Evolutionary conservation across 2,113 vertebrate genomes (phyloP), one percentile per base, ranked within the genome.

Genomic region (Neolamprologus kungweensis): DNA sequence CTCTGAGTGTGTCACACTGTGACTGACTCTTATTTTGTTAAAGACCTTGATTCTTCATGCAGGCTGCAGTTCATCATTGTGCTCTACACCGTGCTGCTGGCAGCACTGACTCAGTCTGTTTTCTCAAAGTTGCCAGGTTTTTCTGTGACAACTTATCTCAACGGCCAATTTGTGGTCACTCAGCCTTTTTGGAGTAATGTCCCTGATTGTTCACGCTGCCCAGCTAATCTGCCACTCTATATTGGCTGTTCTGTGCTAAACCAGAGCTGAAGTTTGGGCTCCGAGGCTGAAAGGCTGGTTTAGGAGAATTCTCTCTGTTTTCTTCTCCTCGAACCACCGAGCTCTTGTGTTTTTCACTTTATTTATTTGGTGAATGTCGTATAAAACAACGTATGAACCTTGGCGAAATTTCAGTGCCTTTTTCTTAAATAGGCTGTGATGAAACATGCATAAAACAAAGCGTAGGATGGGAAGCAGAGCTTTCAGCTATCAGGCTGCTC

Each of bases 131-230:
- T 88, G 86, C 90, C 88, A 91, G 73, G 33, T 83, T 86, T 85
- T 87, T 84, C 37, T 45, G 10, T 55, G 83, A 71, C 83, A 83
- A 16, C 81, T 73, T 7, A n/a, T 19, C 57, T 80, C 63, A 60
- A 8, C 7, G 57, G 81, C 83, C 91, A 88, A 75, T 82, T 88
- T 51, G 33, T 81, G 89, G 75, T 86, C 90, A 81, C 80, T 90
- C 79, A 37, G 40, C 85, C 51, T 35, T 82, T 85, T 78, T 60
- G 54, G 47, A 82, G 60, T 60, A 35, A 85, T 55, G 57, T 63
- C 21, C 53, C 9, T 63, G 80, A 85, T 84, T 51, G 50, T 80
- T 88, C 37, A 9, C 10, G 1, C 84, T n/a, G 68, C 60, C 40
- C 87, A 81, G 84, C 31, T 85, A 31, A 83, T 83, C 58, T 55